Evolutionary conservation across 2,797 vertebrate species (phyloP).

Genomic region (Carcharodon carcharias): DNA sequence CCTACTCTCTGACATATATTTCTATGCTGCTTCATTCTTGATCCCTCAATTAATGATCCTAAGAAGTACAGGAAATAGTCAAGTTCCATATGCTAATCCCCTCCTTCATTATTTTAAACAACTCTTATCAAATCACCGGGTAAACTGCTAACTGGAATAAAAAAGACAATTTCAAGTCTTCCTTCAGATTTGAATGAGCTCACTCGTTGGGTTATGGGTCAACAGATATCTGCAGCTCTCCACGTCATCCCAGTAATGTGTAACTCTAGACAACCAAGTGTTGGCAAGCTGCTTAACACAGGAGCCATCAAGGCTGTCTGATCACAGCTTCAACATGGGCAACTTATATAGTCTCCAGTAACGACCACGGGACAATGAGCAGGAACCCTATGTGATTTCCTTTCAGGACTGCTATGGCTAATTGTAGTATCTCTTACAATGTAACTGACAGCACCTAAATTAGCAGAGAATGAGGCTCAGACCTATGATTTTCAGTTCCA

Average conservation of each 20-base stretch:
- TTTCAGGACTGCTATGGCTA: background rate
- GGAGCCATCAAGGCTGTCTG: background rate
- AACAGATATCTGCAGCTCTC: background rate
- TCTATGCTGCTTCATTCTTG: background rate
- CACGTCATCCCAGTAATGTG: background rate
- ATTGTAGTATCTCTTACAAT: background rate
- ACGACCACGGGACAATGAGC: background rate
- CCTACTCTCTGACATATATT: background rate
- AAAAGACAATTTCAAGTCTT: background rate
- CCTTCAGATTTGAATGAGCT: background rate
- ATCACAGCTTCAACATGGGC: background rate
- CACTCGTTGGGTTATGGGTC: background rate
- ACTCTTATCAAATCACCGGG: background rate
- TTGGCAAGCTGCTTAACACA: background rate
- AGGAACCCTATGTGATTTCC: background rate
- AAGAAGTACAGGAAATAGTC: background rate
- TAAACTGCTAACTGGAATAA: background rate
- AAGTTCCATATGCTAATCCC: background rate
- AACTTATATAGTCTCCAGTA: background rate
- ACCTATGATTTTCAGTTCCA: background rate
- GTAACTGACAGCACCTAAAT: background rate
- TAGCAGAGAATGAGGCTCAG: background rate
- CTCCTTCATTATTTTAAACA: background rate
- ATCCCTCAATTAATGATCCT: background rate
- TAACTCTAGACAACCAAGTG: background rate